Base-by-base conservation (phyloP, 2,113 vertebrate genomes). In the Aplodontia rufa region DNA sequence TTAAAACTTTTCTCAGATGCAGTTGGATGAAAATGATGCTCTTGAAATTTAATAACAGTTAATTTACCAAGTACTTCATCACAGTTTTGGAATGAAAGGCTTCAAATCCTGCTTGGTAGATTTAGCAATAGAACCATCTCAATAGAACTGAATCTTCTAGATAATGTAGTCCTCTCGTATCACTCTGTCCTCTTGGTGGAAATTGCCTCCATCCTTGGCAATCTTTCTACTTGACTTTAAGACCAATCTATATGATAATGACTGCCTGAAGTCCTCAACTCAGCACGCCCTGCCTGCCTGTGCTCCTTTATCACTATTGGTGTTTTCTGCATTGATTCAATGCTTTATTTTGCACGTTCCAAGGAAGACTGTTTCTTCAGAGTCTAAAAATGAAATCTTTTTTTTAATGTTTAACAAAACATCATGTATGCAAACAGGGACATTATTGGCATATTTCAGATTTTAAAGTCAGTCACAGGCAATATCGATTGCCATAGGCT, bases 21-120 rank as follows among this genome's bases (percentile, higher is more conserved):
- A 82, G 68, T 66, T 49, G 64, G 64, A 47, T 87, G 60, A 96
- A 83, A 93, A 80, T 8, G 30, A 90, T 88, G 28, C 68, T 51
- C 51, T 94, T 80, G 93, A 80, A 95, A 95, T 91, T 87, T 96
- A 89, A 62, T 97, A 97, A 71, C 49, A 60, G 90, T 89, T 98
- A 96, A 93, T 95, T 93, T 97, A 85, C 55, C 80, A 75, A 92
- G 16, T 86, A 35, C 62, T 95, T 93, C 35, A 88, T 92, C 93
- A 93, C 17, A 75, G 76, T 51, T 49, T 32, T 93, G 62, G 35
- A 76, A 72, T 53, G 24, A 92, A 93, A 80, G 84, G 32, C 5
- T 37, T 87, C 53, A 42, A 28, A 72, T 85, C 89, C 37, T 88
- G 24, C 76, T 86, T 79, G 26, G 76, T 81, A 81, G 88, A 87